Percentiles rank a stretch among this genome's conserved stretches.
Conservation (phyloP, 2,113 vertebrate genomes). For the Loxodonta africana region DNA sequence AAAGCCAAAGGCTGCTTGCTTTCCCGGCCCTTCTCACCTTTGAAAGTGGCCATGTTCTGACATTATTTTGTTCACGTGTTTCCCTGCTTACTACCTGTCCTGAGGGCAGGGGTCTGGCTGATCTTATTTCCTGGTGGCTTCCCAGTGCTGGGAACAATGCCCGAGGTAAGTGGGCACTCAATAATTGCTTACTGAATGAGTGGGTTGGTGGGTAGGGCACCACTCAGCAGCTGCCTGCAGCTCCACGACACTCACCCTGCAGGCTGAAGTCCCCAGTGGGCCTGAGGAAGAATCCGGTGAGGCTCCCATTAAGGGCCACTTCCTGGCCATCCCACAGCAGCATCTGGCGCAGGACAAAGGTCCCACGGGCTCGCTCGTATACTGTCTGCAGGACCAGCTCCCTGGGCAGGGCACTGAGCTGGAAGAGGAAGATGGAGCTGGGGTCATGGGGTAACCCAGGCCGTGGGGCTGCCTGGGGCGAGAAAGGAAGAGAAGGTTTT, state of each 20-base stretch:
- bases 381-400: constrained; percentile 81
- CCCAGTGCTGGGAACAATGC: background rate
- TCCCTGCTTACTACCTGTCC: background rate
- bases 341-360: constrained; percentile 83
- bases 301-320: constrained; percentile 84
- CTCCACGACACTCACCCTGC: constrained; percentile 85
- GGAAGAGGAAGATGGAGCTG: background rate
- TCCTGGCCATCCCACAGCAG: constrained; percentile 88
- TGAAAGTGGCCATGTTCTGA: background rate
- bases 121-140: background rate
- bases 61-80: background rate
- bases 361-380: constrained; percentile 85
- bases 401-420: constrained; percentile 88
- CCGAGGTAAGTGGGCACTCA: background rate
- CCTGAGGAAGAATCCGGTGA: constrained; percentile 85
- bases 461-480: accelerated
- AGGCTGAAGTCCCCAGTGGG: constrained; percentile 85
- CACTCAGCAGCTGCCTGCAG: no score
- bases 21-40: background rate
- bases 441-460: accelerated
- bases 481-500: background rate
- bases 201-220: no score
- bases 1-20: background rate
- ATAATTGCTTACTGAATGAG: accelerated
- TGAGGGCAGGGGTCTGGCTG: background rate